Conservation (phyloP, 2,113 vertebrate species). For the Pagrus major region DNA sequence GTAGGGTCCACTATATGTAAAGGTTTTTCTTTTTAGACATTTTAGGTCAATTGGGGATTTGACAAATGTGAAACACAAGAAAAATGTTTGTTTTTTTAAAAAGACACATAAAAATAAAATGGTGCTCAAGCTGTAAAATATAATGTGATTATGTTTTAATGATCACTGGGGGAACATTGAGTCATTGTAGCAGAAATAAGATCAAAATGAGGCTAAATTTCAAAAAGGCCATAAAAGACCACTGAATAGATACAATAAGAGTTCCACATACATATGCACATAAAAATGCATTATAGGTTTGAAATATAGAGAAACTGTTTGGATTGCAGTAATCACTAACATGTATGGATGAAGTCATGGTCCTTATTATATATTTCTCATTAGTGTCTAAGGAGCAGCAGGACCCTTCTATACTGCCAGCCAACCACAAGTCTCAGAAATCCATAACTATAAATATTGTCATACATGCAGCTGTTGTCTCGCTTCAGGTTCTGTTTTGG, state of each 20-base stretch:
- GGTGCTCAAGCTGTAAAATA: not conserved
- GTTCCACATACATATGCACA: not conserved
- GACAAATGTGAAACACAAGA: not conserved
- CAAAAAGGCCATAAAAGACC: not conserved
- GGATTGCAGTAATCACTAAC: not conserved
- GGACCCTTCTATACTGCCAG: constrained; percentile 11
- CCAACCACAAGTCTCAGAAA: not conserved
- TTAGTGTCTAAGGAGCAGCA: constrained; percentile 33
- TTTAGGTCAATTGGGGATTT: not conserved
- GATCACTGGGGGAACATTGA: no score
- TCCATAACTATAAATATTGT: constrained; percentile 21
- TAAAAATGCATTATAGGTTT: not conserved
- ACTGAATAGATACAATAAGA: not conserved
- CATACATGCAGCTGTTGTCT: constrained; percentile 1
- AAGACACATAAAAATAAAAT: not conserved
- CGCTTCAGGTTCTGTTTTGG: constrained; percentile 11
- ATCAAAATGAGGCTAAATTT: not conserved
- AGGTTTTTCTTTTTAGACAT: not conserved
- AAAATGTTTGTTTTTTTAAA: not conserved
- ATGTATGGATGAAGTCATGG: constrained; percentile 39
- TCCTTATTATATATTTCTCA: constrained; percentile 12
- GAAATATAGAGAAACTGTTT: not conserved
- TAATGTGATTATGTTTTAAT: not conserved
- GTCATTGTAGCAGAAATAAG: not conserved
- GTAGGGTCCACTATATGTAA: not conserved